phyloP scores from a whole-genome alignment of 2,888 invertebrate species.

The Tenthredo mesomela region DNA sequence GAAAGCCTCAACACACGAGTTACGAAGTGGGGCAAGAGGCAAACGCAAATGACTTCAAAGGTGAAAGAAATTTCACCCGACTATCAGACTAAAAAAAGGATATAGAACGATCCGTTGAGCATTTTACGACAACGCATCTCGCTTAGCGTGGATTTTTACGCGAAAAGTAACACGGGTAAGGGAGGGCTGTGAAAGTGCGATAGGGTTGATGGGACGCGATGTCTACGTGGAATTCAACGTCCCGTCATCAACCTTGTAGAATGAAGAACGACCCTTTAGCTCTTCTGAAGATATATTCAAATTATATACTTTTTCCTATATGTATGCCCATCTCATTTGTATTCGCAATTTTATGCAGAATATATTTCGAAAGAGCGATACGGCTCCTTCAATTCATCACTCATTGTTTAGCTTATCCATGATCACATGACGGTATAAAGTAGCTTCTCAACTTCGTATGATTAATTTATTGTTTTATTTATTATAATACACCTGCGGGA shows the following conservation, averaged over 20 bases:
- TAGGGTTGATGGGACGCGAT: slow-evolving; percentile 43
- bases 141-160: slow-evolving; percentile 48
- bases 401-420: slow-evolving; percentile 3
- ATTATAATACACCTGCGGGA: not conserved
- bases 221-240: slow-evolving; percentile 46
- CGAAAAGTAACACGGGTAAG: slow-evolving; percentile 25
- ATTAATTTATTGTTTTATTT: not conserved
- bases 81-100: slow-evolving; percentile 33
- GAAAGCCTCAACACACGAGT: not conserved
- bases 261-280: slow-evolving; percentile 1
- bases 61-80: slow-evolving; percentile 17
- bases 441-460: not conserved
- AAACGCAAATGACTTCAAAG: slow-evolving; percentile 42
- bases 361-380: not conserved
- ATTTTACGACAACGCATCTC: slow-evolving; percentile 35
- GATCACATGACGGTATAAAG: not conserved
- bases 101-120: slow-evolving; percentile 22
- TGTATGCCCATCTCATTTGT: slow-evolving; percentile 16
- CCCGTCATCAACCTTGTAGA: slow-evolving; percentile 23
- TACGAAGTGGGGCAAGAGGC: slow-evolving; percentile 34
- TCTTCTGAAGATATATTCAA: slow-evolving; percentile 8
- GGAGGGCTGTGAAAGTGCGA: slow-evolving; percentile 50
- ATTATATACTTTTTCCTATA: not conserved
- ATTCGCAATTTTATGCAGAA: slow-evolving; percentile 22
- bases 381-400: slow-evolving; percentile 21